Evolutionary conservation across 1,140 invertebrate genomes (phyloP).

Genomic region (Whitmania pigra): DNA sequence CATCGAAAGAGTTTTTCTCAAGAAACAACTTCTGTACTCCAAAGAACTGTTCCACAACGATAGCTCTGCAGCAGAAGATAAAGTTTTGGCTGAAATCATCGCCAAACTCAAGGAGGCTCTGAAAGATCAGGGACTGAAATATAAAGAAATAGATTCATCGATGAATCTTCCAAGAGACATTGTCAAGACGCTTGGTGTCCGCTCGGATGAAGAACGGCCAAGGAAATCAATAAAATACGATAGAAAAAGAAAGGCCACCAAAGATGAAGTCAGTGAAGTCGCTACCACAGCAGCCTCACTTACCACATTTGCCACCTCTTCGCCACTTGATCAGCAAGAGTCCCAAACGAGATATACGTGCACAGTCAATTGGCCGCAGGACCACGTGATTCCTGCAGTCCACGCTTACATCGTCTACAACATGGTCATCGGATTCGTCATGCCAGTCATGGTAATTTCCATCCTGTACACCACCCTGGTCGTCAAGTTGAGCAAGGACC

Average conservation of each 20-base stretch:
- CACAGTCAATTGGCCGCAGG: slow-evolving; percentile 32
- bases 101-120: no score
- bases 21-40: not conserved
- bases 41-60: not conserved
- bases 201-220: no score
- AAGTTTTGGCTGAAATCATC: no score
- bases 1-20: not conserved
- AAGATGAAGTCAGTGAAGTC: not conserved
- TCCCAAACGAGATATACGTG: slow-evolving; percentile 26
- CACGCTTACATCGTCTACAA: slow-evolving; percentile 27
- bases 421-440: slow-evolving; percentile 22
- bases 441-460: slow-evolving; percentile 24
- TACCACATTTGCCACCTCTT: slow-evolving; percentile 17
- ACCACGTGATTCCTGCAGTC: not conserved
- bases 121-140: no score
- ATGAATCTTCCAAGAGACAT: no score
- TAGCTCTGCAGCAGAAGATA: no score
- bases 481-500: slow-evolving; percentile 15
- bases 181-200: no score
- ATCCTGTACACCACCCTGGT: slow-evolving; percentile 24
- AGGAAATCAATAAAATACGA: no score
- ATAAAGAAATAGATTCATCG: no score
- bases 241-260: no score
- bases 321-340: slow-evolving; percentile 16
- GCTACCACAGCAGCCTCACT: slow-evolving; percentile 37